Base-by-base conservation (phyloP, 2,888 invertebrate species). In the Tuta absoluta region DNA sequence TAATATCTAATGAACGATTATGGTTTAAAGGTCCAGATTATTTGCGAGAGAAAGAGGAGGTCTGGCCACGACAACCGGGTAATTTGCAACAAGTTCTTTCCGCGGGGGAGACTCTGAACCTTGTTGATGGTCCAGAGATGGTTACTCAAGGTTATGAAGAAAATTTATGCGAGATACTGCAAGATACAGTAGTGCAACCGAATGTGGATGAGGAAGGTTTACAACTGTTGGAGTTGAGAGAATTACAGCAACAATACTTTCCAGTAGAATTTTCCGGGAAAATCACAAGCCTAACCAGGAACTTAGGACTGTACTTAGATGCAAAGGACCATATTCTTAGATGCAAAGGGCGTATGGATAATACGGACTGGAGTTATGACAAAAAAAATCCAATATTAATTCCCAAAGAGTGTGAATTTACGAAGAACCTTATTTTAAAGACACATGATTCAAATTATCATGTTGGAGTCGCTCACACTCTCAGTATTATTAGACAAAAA, bases 401-500 rank as follows among this genome's bases (percentile, higher is more conserved):
- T 38, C 69, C 69, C 10, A 67, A 63, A 41, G 51, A 68, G n/a
- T 45, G 60, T 19, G 57, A 63, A 0, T 67, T 66, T n/a, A 68
- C 69, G 8, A 37, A 61, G 0, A 19, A 66, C 5, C 37, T 72
- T 7, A 69, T 72, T 11, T 23, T 10, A 19, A 11, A 64, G 8
- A 41, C 28, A 3, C 72, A 72, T 49, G 21, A 63, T 7, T 49
- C 66, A 0, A 69, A 72, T 37, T 66, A 68, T 53, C 72, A 71
- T 63, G 67, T 72, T 1, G 69, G 70, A 0, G 65, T 58, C 0
- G 17, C 62, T 0, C 70, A 71, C 37, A 71, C 72, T 1, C 37
- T 72, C 14, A 66, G 63, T 17, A 7, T 69, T 0, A 23, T 72
- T 11, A 41, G 70, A 14, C 11, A 69, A 21, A 49, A 48, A 2